phyloP scores from a whole-genome alignment of 1,140 invertebrate species.

The Steinernema khuongi region DNA sequence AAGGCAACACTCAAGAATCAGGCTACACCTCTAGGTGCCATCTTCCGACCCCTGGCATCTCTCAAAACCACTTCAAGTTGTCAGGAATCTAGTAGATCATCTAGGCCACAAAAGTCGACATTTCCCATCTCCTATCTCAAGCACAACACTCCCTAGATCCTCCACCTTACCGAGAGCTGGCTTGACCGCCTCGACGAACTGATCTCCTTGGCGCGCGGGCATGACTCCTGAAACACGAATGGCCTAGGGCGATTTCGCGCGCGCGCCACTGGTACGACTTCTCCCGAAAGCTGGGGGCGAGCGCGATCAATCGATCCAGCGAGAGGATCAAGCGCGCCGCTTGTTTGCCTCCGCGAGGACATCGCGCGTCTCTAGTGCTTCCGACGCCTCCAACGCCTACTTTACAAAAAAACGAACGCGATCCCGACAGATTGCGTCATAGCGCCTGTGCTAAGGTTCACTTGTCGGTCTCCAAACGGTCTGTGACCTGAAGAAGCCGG shows the following conservation, averaged over 20 bases:
- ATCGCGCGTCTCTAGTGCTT: not conserved
- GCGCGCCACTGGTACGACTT: not conserved
- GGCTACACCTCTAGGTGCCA: slow-evolving; percentile 2
- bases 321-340: slow-evolving; percentile 1
- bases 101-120: not conserved
- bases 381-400: not conserved
- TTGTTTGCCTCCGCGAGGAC: not conserved
- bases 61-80: slow-evolving; percentile 1
- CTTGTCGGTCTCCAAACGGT: too few species aligned
- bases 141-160: slow-evolving; percentile 4
- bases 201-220: slow-evolving; percentile 36
- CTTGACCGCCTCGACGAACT: slow-evolving; percentile 56
- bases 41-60: slow-evolving; percentile 6
- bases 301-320: not conserved
- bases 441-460: too few species aligned
- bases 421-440: too few species aligned
- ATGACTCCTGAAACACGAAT: slow-evolving; percentile 16
- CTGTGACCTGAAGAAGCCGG: too few species aligned
- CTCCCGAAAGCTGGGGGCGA: not conserved
- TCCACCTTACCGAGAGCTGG: slow-evolving; percentile 51
- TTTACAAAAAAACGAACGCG: too few species aligned
- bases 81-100: not conserved
- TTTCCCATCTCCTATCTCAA: not conserved
- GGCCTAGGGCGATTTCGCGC: not conserved
- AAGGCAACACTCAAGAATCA: not conserved